A percentile compares a stretch with the other conserved stretches of the same genome.
Evolutionary conservation across 2,113 vertebrate species (phyloP).

Genomic region (Lichenostomus cassidix): DNA sequence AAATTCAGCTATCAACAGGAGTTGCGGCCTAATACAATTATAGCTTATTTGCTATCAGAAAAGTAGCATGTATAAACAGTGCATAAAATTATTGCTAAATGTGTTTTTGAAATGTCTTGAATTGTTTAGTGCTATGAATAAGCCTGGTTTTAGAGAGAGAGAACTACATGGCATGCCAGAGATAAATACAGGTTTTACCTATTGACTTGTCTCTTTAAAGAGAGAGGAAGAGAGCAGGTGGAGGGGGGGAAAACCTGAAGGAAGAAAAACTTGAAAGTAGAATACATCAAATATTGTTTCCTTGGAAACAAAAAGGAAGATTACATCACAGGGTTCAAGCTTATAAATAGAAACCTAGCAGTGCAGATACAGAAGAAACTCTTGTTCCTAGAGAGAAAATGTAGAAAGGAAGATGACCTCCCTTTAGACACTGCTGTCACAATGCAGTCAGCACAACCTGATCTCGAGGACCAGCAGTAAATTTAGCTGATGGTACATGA

Average conservation of each 20-base stretch:
- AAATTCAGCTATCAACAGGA: neutral
- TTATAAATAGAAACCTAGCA: conserved; percentile 38
- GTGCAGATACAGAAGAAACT: neutral
- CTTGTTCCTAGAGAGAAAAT: conserved; percentile 18
- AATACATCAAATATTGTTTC: conserved; percentile 54
- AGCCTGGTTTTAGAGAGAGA: neutral
- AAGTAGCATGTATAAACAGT: neutral
- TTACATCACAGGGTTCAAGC: conserved; percentile 48
- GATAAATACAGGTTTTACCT: conserved; percentile 27
- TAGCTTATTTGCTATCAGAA: neutral
- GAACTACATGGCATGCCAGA: neutral
- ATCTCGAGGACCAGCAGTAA: conserved; percentile 2
- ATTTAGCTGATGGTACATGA: conserved; percentile 36
- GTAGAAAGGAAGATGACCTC: conserved; percentile 11
- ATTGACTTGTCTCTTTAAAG: neutral
- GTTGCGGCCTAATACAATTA: neutral
- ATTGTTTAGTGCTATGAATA: neutral
- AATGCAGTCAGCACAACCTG: neutral
- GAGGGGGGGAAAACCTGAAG: neutral
- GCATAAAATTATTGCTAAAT: neutral
- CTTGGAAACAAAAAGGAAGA: conserved; percentile 62
- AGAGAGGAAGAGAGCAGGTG: neutral
- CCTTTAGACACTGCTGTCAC: conserved; percentile 31
- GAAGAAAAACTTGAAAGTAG: conserved; percentile 1
- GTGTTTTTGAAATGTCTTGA: neutral